Percentiles rank a stretch among this genome's conserved stretches.
Evolutionary conservation across 2,113 vertebrate genomes (phyloP).

Genomic region (Corythornis vintsioides): DNA sequence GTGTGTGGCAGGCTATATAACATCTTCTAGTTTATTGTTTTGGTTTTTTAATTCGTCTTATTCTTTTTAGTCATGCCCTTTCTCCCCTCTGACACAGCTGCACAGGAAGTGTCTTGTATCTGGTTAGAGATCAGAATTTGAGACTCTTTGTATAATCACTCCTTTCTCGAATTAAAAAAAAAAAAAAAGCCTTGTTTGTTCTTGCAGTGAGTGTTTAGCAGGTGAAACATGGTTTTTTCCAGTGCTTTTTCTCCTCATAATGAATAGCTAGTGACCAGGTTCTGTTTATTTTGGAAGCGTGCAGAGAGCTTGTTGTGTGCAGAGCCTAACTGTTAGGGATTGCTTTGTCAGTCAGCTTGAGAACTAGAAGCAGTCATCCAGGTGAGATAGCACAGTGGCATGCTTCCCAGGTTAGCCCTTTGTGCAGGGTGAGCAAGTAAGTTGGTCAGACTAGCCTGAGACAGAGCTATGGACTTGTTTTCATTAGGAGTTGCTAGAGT

Average conservation of each 20-base stretch:
- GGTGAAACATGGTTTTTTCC: background rate
- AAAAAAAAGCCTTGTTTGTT: background rate
- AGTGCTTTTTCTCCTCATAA: background rate
- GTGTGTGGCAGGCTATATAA: background rate
- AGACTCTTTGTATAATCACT: background rate
- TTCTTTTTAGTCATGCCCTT: background rate
- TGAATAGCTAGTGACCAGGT: background rate
- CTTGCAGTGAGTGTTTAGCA: background rate
- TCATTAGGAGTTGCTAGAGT: background rate
- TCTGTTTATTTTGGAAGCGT: background rate
- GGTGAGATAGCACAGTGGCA: background rate
- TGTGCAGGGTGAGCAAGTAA: background rate
- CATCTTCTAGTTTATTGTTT: background rate
- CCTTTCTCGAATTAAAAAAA: background rate
- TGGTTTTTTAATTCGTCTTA: background rate
- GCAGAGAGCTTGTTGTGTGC: background rate
- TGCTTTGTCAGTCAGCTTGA: background rate
- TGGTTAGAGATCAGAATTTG: slow-evolving; percentile 16
- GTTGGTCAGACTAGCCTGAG: background rate
- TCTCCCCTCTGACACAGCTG: background rate
- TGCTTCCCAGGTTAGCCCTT: background rate
- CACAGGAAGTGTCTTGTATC: background rate
- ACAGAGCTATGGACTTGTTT: background rate
- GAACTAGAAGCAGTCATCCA: background rate
- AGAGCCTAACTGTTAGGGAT: background rate